Evolutionary conservation across 2,113 vertebrate genomes (phyloP).

Genomic region (Pogonocichla stellata): DNA sequence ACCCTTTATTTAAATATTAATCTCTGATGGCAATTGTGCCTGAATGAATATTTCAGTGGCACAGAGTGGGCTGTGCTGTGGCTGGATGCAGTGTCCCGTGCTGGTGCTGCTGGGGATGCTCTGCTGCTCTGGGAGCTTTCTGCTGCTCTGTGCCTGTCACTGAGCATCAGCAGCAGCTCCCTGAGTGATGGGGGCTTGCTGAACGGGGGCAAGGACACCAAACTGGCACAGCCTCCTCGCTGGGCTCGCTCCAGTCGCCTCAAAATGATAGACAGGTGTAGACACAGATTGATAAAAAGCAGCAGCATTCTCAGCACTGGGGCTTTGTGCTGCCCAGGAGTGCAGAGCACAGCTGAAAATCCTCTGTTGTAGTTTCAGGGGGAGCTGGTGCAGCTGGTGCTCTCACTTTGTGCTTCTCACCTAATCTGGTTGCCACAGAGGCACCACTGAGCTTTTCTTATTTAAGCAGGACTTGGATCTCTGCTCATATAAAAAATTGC

Average conservation of each 20-base stretch:
- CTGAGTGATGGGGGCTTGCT: background rate
- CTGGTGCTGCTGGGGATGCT: background rate
- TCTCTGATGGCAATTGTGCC: background rate
- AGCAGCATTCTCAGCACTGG: background rate
- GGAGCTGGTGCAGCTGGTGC: background rate
- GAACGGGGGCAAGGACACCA: background rate
- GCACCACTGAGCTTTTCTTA: background rate
- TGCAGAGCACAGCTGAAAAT: background rate
- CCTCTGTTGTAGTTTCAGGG: background rate
- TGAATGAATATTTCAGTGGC: constrained; percentile 24
- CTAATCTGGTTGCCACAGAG: background rate
- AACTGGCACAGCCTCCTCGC: background rate
- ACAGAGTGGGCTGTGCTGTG: background rate
- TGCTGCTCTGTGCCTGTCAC: background rate
- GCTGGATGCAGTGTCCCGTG: background rate
- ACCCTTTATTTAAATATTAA: constrained; percentile 24
- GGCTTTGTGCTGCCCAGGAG: background rate
- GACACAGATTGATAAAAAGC: background rate
- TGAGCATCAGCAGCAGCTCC: background rate
- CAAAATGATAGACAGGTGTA: background rate
- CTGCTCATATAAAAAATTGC: background rate
- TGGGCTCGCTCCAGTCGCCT: background rate
- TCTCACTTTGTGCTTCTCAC: background rate
- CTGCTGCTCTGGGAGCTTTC: background rate
- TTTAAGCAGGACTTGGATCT: background rate